phyloP scores from a whole-genome alignment of 2,797 vertebrate genomes.

The Momotus momota region DNA sequence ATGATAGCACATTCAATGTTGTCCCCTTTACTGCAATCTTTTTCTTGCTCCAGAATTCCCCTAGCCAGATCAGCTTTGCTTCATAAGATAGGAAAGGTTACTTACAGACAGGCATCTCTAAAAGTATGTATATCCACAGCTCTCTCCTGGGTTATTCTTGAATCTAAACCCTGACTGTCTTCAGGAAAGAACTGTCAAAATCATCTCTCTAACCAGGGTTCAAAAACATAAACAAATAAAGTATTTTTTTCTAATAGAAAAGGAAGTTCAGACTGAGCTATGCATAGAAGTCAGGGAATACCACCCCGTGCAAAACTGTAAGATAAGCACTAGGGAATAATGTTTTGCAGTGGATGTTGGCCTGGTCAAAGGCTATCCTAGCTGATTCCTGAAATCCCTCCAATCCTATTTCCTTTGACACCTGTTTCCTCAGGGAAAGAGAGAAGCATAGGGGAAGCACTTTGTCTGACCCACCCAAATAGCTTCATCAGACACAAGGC shows the following conservation, averaged over 20 bases:
- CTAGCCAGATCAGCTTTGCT: neutral
- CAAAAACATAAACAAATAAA: neutral
- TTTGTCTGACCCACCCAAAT: slow-evolving; percentile 7
- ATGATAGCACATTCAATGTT: neutral
- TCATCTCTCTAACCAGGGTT: neutral
- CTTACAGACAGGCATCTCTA: neutral
- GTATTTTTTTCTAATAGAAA: neutral
- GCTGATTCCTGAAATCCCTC: neutral
- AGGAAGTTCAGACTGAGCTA: neutral
- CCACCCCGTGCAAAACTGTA: neutral
- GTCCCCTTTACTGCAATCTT: neutral
- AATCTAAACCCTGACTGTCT: neutral
- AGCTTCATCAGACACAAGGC: neutral
- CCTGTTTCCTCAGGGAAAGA: slow-evolving; percentile 15
- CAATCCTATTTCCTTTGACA: slow-evolving; percentile 1
- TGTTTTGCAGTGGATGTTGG: neutral
- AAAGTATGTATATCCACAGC: neutral
- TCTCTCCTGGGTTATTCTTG: neutral
- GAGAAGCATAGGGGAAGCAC: neutral
- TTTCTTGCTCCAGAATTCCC: neutral
- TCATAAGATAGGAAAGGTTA: neutral
- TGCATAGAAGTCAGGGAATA: neutral
- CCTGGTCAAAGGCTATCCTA: neutral
- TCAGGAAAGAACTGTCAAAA: neutral
- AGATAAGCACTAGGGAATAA: neutral